Conservation (phyloP, 2,113 vertebrate genomes). For the Carassius carassius region DNA sequence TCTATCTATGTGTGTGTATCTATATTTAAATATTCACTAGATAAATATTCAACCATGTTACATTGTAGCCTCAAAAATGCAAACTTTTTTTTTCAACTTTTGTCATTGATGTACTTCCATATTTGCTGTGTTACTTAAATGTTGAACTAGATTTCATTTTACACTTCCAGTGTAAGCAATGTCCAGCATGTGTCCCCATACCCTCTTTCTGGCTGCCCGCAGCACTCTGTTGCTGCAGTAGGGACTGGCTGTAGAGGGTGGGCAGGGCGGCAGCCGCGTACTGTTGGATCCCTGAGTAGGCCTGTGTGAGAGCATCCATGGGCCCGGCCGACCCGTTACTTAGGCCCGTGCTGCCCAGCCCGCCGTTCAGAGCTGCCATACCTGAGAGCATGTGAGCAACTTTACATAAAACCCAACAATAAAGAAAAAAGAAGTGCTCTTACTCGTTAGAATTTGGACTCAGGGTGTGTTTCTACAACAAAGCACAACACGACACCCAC, state of each 20-base stretch:
- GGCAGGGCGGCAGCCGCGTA: conserved; percentile 97
- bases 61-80: not conserved
- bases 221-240: conserved; percentile 97
- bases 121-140: not conserved
- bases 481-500: conserved; percentile 52
- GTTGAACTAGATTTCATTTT: not conserved
- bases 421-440: conserved; percentile 99
- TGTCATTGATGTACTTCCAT: not conserved
- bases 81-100: not conserved
- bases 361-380: conserved; percentile 78
- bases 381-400: conserved; percentile 99
- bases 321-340: conserved; percentile 96
- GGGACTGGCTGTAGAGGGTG: conserved; percentile 96
- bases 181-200: conserved; percentile 54
- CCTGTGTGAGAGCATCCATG: conserved; percentile 99
- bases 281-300: conserved; percentile 99
- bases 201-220: conserved; percentile 99
- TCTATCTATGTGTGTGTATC: no score
- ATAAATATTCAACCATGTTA: not conserved
- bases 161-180: no score
- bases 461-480: conserved; percentile 61
- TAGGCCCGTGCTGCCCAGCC: conserved; percentile 91
- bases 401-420: conserved; percentile 99
- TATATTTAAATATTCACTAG: no score
- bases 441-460: conserved; percentile 96